These are phyloP conservation scores for Pardalotus punctatus DNA, from an alignment of 2,113 vertebrate genomes.

Conservation along the genomic window DNA sequence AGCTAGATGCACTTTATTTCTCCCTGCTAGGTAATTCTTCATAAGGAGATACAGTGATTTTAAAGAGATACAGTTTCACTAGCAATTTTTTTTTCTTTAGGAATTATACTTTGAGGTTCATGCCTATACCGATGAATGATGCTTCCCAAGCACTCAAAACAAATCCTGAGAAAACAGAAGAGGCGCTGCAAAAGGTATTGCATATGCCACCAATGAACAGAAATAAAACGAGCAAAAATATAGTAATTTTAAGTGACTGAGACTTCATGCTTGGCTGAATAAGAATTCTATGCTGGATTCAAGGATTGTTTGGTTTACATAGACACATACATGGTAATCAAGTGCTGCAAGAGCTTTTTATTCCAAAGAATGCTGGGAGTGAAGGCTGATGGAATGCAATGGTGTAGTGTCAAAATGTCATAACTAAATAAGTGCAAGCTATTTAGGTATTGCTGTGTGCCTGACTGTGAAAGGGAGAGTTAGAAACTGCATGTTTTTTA, in stretches of 20 bases:
- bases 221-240: not conserved
- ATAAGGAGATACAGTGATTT: not conserved
- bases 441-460: not conserved
- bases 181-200: conserved; percentile 90
- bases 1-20: not conserved
- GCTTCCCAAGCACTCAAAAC: conserved; percentile 95
- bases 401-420: not conserved
- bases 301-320: not conserved
- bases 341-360: not conserved
- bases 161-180: conserved; percentile 95
- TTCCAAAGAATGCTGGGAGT: not conserved
- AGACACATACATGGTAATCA: not conserved
- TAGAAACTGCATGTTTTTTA: not conserved
- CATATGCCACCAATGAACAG: not conserved
- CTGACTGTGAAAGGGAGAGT: not conserved
- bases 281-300: not conserved
- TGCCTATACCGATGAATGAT: conserved; percentile 97
- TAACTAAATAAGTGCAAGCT: not conserved
- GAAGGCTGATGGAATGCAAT: not conserved
- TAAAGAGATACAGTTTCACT: not conserved
- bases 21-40: not conserved
- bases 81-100: conserved; percentile 62
- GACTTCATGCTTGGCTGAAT: not conserved
- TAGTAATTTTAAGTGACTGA: not conserved
- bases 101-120: conserved; percentile 94